Conservation (phyloP, 2,113 vertebrate genomes). For the Spheniscus mendiculus region DNA sequence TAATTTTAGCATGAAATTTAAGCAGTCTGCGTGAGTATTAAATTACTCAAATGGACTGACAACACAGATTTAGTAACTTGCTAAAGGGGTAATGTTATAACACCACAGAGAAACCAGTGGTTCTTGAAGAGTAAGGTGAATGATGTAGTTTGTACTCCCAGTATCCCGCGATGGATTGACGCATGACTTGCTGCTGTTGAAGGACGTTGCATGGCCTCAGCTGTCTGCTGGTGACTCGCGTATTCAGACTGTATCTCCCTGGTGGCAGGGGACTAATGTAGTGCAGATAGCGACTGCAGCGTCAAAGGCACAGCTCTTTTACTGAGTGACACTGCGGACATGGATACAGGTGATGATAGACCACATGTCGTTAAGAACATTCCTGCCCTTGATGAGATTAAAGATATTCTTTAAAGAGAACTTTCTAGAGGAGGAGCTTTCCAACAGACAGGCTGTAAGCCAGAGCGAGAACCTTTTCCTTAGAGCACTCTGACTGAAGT, state of each 20-base stretch:
- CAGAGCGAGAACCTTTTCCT: not conserved
- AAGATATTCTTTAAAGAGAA: not conserved
- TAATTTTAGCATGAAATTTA: slow-evolving; percentile 17
- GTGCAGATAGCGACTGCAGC: not conserved
- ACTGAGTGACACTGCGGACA: fast-evolving
- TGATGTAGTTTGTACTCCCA: not conserved
- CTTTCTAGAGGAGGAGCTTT: not conserved
- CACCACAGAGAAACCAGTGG: not conserved
- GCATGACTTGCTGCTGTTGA: not conserved
- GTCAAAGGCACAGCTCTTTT: not conserved
- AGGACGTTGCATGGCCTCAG: not conserved
- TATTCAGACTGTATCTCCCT: not conserved
- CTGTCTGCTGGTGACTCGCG: not conserved
- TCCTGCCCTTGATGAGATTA: not conserved
- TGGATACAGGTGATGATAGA: not conserved
- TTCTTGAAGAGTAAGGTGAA: not conserved
- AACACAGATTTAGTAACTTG: not conserved
- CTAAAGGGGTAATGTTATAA: not conserved
- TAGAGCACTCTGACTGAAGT: not conserved
- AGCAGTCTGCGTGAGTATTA: not conserved
- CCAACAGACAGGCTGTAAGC: not conserved
- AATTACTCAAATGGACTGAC: not conserved
- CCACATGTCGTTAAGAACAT: not conserved
- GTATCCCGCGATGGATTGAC: not conserved
- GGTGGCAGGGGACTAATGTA: not conserved